Percentiles rank a stretch among this genome's conserved stretches.
Evolutionary conservation across 2,797 vertebrate genomes (phyloP).

Genomic region (Chelon auratus): DNA sequence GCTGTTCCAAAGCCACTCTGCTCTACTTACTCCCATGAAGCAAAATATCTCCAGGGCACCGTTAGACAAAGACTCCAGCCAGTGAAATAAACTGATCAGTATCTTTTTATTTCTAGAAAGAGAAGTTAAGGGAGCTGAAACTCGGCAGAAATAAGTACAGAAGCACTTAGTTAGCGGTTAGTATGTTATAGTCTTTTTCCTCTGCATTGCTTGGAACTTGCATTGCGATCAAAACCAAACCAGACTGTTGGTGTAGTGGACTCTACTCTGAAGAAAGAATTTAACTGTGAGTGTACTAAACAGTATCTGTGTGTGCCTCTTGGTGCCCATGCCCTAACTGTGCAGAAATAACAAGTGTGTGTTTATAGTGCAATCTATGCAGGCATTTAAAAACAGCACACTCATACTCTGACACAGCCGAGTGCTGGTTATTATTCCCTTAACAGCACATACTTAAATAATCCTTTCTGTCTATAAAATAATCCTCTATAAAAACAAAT

Average conservation of each 20-base stretch:
- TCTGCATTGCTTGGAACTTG: not conserved
- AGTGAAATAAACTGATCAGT: constrained; percentile 60
- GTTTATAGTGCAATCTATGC: not conserved
- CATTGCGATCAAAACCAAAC: not conserved
- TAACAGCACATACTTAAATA: not conserved
- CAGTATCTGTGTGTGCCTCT: not conserved
- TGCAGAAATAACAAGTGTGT: not conserved
- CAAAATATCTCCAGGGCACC: constrained; percentile 65
- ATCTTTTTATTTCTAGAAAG: constrained; percentile 39
- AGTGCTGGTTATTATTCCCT: constrained; percentile 2
- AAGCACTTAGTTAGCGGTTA: not conserved
- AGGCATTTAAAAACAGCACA: not conserved
- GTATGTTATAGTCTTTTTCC: not conserved
- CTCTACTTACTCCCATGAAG: constrained; percentile 54
- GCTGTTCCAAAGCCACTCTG: constrained; percentile 51
- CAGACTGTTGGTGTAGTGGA: not conserved
- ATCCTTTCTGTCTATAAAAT: no score
- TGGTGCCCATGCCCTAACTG: not conserved
- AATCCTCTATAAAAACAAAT: not conserved
- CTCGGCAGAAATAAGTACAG: not conserved
- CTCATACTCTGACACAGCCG: constrained; percentile 1
- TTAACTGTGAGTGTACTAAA: not conserved
- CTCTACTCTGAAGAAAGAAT: not conserved
- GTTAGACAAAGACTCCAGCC: constrained; percentile 47
- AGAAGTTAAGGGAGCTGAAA: constrained; percentile 24